Percentiles rank a stretch among this genome's conserved stretches.
Conservation (phyloP, 2,797 vertebrate species). For the Ctenopoma multispine region DNA sequence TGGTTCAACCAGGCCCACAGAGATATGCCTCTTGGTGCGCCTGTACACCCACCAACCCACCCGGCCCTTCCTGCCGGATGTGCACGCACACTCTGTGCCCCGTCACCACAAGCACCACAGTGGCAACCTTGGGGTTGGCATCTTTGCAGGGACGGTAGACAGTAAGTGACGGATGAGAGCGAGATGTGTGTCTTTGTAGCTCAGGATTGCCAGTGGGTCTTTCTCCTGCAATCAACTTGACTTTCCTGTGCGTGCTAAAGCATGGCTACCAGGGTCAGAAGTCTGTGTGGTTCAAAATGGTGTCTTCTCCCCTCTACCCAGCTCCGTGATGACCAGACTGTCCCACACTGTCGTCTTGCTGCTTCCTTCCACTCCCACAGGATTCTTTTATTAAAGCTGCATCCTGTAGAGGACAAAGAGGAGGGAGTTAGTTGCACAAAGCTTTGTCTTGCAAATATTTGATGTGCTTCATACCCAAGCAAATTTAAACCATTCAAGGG, state of each 20-base stretch:
- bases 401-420: constrained; percentile 64
- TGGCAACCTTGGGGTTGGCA: constrained; percentile 64
- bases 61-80: constrained; percentile 60
- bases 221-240: constrained; percentile 49
- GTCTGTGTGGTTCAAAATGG: background rate
- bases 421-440: constrained; percentile 12
- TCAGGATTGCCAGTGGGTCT: constrained; percentile 18
- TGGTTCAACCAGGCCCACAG: constrained; percentile 80
- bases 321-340: constrained; percentile 23
- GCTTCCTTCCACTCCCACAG: constrained; percentile 42
- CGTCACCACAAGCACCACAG: constrained; percentile 75
- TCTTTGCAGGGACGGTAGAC: constrained; percentile 49
- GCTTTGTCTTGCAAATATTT: constrained; percentile 29
- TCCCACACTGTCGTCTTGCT: constrained; percentile 23
- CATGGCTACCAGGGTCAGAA: constrained; percentile 54
- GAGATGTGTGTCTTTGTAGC: background rate
- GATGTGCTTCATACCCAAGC: background rate
- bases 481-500: constrained; percentile 7
- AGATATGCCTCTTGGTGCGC: constrained; percentile 58
- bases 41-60: constrained; percentile 57
- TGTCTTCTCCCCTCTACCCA: constrained; percentile 43
- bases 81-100: constrained; percentile 57
- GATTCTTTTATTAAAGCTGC: constrained; percentile 37
- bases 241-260: constrained; percentile 63
- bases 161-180: constrained; percentile 26